phyloP scores from a whole-genome alignment of 2,797 vertebrate genomes.

The Helarctos malayanus region DNA sequence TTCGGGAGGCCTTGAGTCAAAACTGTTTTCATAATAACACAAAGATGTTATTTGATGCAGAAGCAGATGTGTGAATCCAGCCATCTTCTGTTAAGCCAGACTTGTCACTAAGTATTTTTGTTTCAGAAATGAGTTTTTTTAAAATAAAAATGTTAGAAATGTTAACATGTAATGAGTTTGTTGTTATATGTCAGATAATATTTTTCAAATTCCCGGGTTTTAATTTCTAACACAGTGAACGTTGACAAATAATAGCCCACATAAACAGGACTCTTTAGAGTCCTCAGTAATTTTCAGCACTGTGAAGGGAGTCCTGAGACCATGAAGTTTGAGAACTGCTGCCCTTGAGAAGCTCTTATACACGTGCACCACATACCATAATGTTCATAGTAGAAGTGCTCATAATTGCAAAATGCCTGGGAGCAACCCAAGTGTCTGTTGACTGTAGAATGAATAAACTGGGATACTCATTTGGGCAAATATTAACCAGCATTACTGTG shows the following conservation, averaged over 20 bases:
- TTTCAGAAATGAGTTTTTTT: background rate
- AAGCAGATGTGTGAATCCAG: background rate
- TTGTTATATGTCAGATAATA: slow-evolving; percentile 50
- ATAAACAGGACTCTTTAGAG: background rate
- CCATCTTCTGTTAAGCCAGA: background rate
- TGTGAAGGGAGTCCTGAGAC: background rate
- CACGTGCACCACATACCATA: background rate
- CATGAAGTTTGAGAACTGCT: background rate
- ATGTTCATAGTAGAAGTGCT: slow-evolving; percentile 4
- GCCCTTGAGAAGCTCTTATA: background rate
- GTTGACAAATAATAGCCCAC: background rate
- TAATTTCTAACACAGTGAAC: slow-evolving; percentile 43
- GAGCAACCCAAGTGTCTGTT: background rate
- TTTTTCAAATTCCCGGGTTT: slow-evolving; percentile 36
- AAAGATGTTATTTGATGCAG: background rate
- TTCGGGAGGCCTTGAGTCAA: background rate
- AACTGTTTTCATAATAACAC: background rate
- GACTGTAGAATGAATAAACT: background rate
- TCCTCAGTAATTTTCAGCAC: background rate
- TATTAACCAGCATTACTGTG: background rate
- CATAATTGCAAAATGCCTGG: background rate
- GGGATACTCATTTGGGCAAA: slow-evolving; percentile 13
- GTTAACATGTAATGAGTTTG: background rate
- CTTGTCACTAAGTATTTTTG: background rate
- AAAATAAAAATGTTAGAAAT: slow-evolving; percentile 6